Evolutionary conservation across 2,888 invertebrate species (phyloP).

Genomic region (Strigamia maritima): DNA sequence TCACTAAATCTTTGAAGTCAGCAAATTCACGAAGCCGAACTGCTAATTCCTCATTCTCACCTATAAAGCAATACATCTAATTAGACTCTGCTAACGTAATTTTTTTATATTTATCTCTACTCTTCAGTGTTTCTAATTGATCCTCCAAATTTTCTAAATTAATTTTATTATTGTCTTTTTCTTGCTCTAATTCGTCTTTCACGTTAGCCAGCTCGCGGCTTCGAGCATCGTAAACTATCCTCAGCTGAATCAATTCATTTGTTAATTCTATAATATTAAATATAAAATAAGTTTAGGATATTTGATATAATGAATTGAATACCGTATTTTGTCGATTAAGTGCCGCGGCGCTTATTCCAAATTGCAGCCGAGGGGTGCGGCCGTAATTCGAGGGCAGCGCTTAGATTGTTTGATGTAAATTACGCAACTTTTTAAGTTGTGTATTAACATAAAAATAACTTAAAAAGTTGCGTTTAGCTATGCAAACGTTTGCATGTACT

Average conservation of each 20-base stretch:
- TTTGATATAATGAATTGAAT: too few relatives aligned
- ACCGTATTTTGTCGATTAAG: too few relatives aligned
- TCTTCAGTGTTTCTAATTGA: slow-evolving; percentile 12
- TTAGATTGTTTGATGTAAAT: too few relatives aligned
- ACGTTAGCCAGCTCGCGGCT: neutral
- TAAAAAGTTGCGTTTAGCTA: too few relatives aligned
- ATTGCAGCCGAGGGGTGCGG: too few relatives aligned
- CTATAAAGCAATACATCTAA: neutral
- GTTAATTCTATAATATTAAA: neutral
- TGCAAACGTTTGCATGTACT: too few relatives aligned
- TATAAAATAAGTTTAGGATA: neutral
- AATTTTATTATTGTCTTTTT: neutral
- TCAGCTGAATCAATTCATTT: slow-evolving; percentile 1
- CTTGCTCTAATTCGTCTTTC: neutral
- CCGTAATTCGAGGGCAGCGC: too few relatives aligned
- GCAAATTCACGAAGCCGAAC: neutral
- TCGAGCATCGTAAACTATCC: slow-evolving; percentile 1
- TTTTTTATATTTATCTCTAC: neutral
- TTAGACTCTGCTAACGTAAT: neutral
- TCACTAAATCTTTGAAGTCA: neutral
- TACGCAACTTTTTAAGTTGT: too few relatives aligned
- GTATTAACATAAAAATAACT: too few relatives aligned
- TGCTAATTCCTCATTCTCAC: neutral
- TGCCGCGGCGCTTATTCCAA: too few relatives aligned
- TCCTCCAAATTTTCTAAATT: neutral